Base-by-base conservation (phyloP, 2,797 vertebrate species). In the Peromyscus aztecus region DNA sequence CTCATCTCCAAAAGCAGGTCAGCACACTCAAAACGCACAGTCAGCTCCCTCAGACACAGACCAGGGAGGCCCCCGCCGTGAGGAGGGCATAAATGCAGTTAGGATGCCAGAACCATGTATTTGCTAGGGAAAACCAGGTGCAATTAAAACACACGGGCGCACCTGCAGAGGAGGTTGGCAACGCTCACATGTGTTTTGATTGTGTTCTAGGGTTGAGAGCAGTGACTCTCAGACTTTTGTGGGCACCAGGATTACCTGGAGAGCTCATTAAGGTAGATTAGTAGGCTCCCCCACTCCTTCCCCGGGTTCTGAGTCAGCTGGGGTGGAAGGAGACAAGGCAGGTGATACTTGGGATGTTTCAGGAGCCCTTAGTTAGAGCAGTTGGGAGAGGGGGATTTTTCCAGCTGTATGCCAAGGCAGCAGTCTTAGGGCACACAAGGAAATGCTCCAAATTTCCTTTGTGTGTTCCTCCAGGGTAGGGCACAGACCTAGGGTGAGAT, bases 1-100 rank as follows among this genome's bases (percentile, higher is more conserved):
- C 59, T 90, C 55, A 17, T 91, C 76, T 81, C 71, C 87, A 55
- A 95, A 94, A 93, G 52, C 71, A 77, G 80, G 52, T 67, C 31
- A 73, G 75, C 12, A 21, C 34, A 37, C 29, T 83, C 89, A 31
- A 63, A 86, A 73, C 43, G 59, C 34, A 86, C 19, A 80, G 63
- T 46, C 31, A 71, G 61, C 67, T 57, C 6, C 23, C 52, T 63
- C 29, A 55, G 29, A 63, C 59, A 86, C 7, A 69, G 80, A 63
- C 34, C 37, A 40, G 77, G 55, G 76, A 93, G 71, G 65, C 23
- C 84, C 29, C 57, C 69, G 13, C 78, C 61, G 40, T 84, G 61
- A 80, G 19, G 2, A 69, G 4, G 82, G 12, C 9, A 10, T 46
- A 71, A 61, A 89, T 59, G 29, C 57, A 37, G 37, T 69, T 57